Percentiles rank a stretch among this genome's conserved stretches.
Conservation (phyloP, 2,797 vertebrate species). For the Thalassophryne amazonica region DNA sequence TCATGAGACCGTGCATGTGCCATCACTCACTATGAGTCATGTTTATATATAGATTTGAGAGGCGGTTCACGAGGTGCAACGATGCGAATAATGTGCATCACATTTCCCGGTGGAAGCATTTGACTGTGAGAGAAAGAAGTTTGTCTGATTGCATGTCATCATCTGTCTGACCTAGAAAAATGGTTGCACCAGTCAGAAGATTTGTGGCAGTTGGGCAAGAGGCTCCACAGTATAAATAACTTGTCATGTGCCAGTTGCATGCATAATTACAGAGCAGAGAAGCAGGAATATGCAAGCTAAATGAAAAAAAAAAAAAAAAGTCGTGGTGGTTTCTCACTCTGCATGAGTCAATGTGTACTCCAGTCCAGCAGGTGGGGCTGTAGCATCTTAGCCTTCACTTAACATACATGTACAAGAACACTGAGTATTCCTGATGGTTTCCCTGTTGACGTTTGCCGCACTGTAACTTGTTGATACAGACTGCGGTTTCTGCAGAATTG, state of each 20-base stretch:
- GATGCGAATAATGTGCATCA: slow-evolving; percentile 60
- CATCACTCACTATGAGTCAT: slow-evolving; percentile 41
- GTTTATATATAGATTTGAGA: slow-evolving; percentile 69
- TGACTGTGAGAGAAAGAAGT: slow-evolving; percentile 40
- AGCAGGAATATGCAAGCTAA: slow-evolving; percentile 29
- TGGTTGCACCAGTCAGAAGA: slow-evolving; percentile 59
- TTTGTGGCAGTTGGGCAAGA: slow-evolving; percentile 63
- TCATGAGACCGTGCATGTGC: slow-evolving; percentile 53
- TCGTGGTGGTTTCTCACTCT: background rate
- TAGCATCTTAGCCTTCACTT: slow-evolving; percentile 41
- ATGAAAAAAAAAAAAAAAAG: slow-evolving; percentile 43
- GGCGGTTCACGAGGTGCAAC: slow-evolving; percentile 61
- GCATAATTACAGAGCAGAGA: slow-evolving; percentile 64
- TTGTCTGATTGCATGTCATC: slow-evolving; percentile 30
- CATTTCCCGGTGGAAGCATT: slow-evolving; percentile 60
- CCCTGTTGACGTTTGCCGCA: too few species aligned
- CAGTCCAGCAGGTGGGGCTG: slow-evolving; percentile 63
- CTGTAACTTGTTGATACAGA: too few species aligned
- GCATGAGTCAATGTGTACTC: slow-evolving; percentile 26
- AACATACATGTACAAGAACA: slow-evolving; percentile 1
- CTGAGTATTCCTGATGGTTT: too few species aligned
- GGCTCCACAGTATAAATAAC: slow-evolving; percentile 76
- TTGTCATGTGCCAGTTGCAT: slow-evolving; percentile 73
- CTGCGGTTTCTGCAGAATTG: too few species aligned
- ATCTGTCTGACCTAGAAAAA: slow-evolving; percentile 79